Base-by-base conservation (phyloP, 2,797 vertebrate species). In the Dermochelys coriacea region DNA sequence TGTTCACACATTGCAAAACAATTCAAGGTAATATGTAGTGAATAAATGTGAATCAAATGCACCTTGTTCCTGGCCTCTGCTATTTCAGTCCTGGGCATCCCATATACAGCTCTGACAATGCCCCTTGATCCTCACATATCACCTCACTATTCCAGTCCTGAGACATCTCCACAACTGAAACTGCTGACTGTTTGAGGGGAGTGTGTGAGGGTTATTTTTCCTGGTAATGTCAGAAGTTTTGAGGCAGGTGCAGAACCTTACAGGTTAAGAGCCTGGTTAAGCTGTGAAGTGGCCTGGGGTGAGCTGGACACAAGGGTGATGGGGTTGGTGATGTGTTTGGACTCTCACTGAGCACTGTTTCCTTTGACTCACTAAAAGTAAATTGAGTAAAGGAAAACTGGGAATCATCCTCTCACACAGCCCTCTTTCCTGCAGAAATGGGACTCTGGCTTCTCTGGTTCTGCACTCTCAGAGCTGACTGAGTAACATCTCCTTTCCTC, bases 321-420 rank as follows among this genome's bases (percentile, higher is more conserved):
- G 29, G 74, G 31, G 47, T 57, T 29, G 52, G 34, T 68, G 3
- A 5, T 8, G 84, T 19, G 49, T 16, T 59, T 47, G 88, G 12
- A 4, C 41, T 93, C 41, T n/a, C 5, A 27, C 14, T 49, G 74
- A 77, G 25, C 74, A 77, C 45, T 47, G 45, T 16, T 34, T 37
- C 77, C 74, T 25, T 14, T 3, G 82, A 83, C 54, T 52, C 52
- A 31, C 27, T 34, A 59, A 27, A 74, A 12, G 21, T 50, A 34
- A 18, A 7, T 49, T 8, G 41, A 91, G 68, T 82, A 6, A 4
- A 57, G 81, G 50, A 59, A 87, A 90, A 82, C 9, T 52, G 83
- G 75, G 85, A 57, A 89, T 57, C 59, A 0, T 12, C 52, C 15
- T 41, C 6, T 51, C 47, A 0, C 2, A 80, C 37, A 75, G 0